Evolutionary conservation across 1,140 invertebrate species (phyloP).

Genomic region (Paramacrobiotus metropolitanus): DNA sequence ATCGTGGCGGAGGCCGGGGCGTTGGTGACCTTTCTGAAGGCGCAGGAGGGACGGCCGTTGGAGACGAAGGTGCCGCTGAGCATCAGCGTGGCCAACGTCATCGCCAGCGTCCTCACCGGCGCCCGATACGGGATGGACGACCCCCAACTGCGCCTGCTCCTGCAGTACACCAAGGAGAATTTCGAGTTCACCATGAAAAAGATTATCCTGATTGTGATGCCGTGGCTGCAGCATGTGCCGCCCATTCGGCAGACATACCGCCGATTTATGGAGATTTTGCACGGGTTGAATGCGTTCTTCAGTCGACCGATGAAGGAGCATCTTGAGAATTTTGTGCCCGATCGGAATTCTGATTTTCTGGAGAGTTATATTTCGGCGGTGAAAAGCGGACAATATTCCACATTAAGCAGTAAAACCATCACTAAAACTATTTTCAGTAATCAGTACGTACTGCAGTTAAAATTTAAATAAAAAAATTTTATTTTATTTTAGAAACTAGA

Average conservation of each 20-base stretch:
- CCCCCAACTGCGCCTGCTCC: conserved; percentile 12
- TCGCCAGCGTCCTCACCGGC: neutral
- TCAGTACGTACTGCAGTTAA: too few species aligned
- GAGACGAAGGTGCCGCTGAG: neutral
- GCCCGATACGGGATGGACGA: conserved; percentile 7
- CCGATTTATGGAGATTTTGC: neutral
- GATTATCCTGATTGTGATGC: neutral
- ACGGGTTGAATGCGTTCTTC: neutral
- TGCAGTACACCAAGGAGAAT: neutral
- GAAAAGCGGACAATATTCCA: neutral
- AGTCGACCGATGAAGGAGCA: neutral
- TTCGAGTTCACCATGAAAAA: neutral
- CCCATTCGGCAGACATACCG: neutral
- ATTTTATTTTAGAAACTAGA: too few species aligned
- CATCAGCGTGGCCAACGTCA: neutral
- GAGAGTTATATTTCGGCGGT: neutral
- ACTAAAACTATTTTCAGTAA: neutral
- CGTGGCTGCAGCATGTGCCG: neutral
- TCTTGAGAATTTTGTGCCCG: neutral
- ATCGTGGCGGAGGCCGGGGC: conserved; percentile 29
- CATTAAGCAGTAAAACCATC: neutral
- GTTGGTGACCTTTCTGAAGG: conserved; percentile 20
- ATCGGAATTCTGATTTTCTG: neutral
- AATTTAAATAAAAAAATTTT: too few species aligned
- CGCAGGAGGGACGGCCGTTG: neutral